phyloP scores from a whole-genome alignment of 2,797 vertebrate species.

The Gallirallus australis region DNA sequence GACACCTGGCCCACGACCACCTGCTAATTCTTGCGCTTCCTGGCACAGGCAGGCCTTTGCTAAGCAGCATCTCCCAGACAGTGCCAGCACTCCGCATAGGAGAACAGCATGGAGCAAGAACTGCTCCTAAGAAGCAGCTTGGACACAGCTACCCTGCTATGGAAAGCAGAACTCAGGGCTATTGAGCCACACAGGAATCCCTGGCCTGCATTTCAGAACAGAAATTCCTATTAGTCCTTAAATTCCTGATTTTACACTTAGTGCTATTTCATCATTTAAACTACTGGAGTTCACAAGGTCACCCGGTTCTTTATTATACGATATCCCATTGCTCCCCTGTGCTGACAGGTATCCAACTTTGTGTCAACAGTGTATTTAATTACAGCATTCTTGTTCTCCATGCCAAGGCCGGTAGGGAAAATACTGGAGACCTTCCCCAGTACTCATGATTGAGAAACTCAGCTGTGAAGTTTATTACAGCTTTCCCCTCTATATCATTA shows the following conservation, averaged over 20 bases:
- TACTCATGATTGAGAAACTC: neutral
- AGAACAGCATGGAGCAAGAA: neutral
- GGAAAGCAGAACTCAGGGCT: neutral
- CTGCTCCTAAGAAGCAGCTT: neutral
- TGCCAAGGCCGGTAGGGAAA: neutral
- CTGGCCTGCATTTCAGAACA: neutral
- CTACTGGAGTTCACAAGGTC: neutral
- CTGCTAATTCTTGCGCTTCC: neutral
- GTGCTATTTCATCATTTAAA: neutral
- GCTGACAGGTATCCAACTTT: neutral
- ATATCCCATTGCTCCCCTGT: neutral
- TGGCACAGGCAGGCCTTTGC: neutral
- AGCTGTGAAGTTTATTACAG: neutral
- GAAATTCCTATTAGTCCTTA: neutral
- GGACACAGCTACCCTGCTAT: neutral
- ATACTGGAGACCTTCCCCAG: neutral
- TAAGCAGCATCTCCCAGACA: neutral
- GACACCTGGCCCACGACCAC: neutral
- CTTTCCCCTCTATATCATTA: neutral
- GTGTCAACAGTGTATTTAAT: neutral
- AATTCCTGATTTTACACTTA: neutral
- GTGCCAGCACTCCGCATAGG: neutral
- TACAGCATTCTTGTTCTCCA: neutral
- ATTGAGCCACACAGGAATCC: neutral
- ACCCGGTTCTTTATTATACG: neutral